phyloP scores from a whole-genome alignment of 37 sponge, comb jelly and placozoan genomes.

The Amphimedon queenslandica region DNA sequence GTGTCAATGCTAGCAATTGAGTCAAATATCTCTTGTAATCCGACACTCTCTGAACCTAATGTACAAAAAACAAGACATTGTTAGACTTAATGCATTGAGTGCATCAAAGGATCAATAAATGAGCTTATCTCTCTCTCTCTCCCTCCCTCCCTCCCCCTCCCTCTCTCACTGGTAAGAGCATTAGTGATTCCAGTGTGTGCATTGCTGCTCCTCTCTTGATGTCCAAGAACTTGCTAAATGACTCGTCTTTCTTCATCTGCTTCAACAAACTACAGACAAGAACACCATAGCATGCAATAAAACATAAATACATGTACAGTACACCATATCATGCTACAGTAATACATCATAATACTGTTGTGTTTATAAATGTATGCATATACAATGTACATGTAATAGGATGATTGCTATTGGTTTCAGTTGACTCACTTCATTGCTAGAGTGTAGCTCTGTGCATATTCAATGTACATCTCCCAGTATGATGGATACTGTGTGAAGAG shows the following conservation, averaged over 20 bases:
- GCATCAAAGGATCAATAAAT: neutral
- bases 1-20: conserved; percentile 45
- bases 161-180: conserved; percentile 55
- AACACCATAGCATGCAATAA: too few species aligned
- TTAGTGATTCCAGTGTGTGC: conserved; percentile 79
- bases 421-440: conserved; percentile 56
- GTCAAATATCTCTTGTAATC: conserved; percentile 51
- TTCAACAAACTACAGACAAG: conserved; percentile 36
- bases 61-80: neutral
- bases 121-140: too few species aligned
- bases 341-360: too few species aligned
- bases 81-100: neutral
- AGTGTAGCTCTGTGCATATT: conserved; percentile 42
- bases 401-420: too few species aligned
- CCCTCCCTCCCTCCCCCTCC: too few species aligned
- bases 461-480: conserved; percentile 55
- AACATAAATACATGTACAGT: too few species aligned
- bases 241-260: conserved; percentile 37
- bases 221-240: conserved; percentile 47
- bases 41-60: conserved; percentile 61
- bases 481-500: conserved; percentile 58
- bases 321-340: too few species aligned
- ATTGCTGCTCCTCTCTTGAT: conserved; percentile 55
- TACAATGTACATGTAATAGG: too few species aligned
- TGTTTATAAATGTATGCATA: too few species aligned